These are phyloP conservation scores for Palaemon carinicauda DNA, from an alignment of 1,140 invertebrate genomes.

Conservation along the genomic window DNA sequence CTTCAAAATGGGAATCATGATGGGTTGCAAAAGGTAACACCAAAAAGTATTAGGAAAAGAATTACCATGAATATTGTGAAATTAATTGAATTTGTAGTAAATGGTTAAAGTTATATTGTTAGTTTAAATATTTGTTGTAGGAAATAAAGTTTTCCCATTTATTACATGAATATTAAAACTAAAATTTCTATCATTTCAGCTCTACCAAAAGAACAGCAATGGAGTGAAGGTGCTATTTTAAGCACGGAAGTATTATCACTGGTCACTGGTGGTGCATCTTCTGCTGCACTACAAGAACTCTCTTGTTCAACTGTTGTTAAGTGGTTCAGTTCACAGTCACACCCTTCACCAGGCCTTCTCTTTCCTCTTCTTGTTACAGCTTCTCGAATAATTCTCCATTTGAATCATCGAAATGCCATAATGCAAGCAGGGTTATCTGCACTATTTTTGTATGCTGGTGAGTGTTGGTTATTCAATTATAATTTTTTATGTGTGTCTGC, in stretches of 20 bases:
- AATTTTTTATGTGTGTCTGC: background rate
- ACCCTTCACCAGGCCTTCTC: constrained; percentile 66
- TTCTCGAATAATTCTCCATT: constrained; percentile 64
- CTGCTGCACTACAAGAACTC: constrained; percentile 57
- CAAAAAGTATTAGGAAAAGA: too few species aligned
- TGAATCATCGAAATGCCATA: constrained; percentile 46
- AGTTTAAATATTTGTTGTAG: too few species aligned
- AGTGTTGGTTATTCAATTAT: background rate
- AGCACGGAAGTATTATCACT: constrained; percentile 67
- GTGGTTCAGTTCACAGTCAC: constrained; percentile 66
- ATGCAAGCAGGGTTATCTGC: constrained; percentile 29
- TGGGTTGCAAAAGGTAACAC: too few species aligned
- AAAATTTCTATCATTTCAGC: constrained; percentile 63
- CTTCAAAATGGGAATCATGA: too few species aligned
- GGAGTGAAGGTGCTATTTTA: constrained; percentile 67
- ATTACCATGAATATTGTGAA: too few species aligned
- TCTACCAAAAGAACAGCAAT: constrained; percentile 67
- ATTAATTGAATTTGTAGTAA: too few species aligned
- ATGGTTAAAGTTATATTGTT: too few species aligned
- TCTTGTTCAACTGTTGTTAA: constrained; percentile 59
- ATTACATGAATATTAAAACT: constrained; percentile 4
- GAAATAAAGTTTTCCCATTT: too few species aligned
- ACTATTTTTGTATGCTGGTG: constrained; percentile 29
- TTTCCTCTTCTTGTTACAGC: constrained; percentile 66
- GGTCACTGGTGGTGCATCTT: constrained; percentile 65